Evolutionary conservation across 2,797 vertebrate genomes (phyloP).

Genomic region (Bovichtus variegatus): DNA sequence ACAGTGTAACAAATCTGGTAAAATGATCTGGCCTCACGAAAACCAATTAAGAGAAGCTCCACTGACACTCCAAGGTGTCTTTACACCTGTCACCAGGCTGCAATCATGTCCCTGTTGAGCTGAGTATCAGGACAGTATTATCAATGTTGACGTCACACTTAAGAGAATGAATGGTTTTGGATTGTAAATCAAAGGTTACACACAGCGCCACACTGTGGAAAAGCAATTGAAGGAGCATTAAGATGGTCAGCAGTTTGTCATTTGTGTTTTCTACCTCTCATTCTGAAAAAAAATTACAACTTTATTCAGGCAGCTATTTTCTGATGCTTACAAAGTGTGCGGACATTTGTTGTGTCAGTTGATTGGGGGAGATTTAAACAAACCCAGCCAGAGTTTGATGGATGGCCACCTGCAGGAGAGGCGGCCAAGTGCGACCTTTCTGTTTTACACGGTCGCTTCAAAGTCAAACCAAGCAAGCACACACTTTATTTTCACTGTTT

Average conservation of each 20-base stretch:
- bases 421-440: constrained; percentile 30
- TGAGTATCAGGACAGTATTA: constrained; percentile 9
- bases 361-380: constrained; percentile 51
- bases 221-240: constrained; percentile 32
- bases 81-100: constrained; percentile 3
- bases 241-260: constrained; percentile 17
- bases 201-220: constrained; percentile 11
- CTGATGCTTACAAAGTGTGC: constrained; percentile 45
- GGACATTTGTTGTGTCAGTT: constrained; percentile 49
- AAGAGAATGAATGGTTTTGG: constrained; percentile 27
- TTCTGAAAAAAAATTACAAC: constrained; percentile 24
- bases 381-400: constrained; percentile 51
- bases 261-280: constrained; percentile 27
- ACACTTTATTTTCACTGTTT: background rate
- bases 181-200: constrained; percentile 19
- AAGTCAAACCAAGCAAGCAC: constrained; percentile 24
- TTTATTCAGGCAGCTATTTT: constrained; percentile 44
- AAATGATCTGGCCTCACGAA: background rate
- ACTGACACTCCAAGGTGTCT: constrained; percentile 10
- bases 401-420: constrained; percentile 35
- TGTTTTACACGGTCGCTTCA: constrained; percentile 5
- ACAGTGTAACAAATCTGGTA: background rate
- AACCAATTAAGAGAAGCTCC: constrained; percentile 20
- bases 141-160: constrained; percentile 29
- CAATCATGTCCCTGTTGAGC: constrained; percentile 5